Percentiles rank a stretch among this genome's conserved stretches.
Evolutionary conservation across 92 coral and sea anemone species (phyloP).

Genomic region (Montipora capitata): DNA sequence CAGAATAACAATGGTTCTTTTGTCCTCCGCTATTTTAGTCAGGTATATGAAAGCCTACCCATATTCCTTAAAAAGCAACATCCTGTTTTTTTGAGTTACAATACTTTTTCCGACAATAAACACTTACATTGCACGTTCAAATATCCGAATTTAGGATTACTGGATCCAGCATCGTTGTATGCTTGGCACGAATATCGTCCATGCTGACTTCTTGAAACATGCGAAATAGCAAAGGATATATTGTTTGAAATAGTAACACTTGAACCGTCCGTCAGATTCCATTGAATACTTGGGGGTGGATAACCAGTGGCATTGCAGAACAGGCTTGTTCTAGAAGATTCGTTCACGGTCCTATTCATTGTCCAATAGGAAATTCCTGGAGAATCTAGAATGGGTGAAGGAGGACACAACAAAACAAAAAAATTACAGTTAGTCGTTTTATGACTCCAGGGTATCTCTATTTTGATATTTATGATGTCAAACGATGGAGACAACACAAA

Average conservation of each 20-base stretch:
- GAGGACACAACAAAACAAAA: too few relatives aligned
- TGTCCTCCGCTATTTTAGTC: too few relatives aligned
- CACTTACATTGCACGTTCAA: slow-evolving; percentile 69
- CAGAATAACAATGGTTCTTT: too few relatives aligned
- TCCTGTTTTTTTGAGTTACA: not conserved
- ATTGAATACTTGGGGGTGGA: slow-evolving; percentile 29
- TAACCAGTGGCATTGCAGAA: slow-evolving; percentile 52
- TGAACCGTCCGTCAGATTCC: slow-evolving; percentile 26
- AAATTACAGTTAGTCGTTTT: not conserved
- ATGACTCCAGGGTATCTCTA: too few relatives aligned
- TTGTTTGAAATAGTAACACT: not conserved
- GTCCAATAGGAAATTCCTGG: not conserved
- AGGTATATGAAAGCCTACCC: too few relatives aligned
- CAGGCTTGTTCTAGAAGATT: slow-evolving; percentile 4
- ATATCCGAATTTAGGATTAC: not conserved
- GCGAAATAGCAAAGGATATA: not conserved
- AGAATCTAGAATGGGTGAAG: slow-evolving; percentile 16
- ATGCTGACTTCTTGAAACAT: slow-evolving; percentile 1
- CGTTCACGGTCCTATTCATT: not conserved
- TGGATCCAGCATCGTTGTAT: slow-evolving; percentile 32
- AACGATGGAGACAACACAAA: too few relatives aligned
- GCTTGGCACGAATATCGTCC: slow-evolving; percentile 56
- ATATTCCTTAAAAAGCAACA: too few relatives aligned
- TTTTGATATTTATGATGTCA: too few relatives aligned
- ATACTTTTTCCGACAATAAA: not conserved